Conservation (phyloP, 2,797 vertebrate species). For the Mus caroli region DNA sequence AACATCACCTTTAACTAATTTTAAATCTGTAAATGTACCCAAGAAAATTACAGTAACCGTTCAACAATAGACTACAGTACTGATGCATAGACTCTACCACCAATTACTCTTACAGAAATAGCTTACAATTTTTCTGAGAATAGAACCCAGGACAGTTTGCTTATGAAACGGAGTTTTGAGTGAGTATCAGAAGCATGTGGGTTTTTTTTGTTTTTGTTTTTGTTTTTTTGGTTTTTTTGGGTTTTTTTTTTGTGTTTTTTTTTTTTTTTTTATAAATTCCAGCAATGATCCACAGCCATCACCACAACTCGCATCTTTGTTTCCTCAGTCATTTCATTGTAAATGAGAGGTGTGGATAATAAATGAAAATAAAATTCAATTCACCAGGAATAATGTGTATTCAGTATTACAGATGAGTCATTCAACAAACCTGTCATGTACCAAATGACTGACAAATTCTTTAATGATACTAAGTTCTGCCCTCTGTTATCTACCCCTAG, state of each 20-base stretch:
- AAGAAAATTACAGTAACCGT: background rate
- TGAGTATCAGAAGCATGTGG: background rate
- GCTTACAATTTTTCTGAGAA: background rate
- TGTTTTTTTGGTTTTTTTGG: background rate
- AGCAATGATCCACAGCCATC: background rate
- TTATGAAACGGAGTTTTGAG: background rate
- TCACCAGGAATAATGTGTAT: background rate
- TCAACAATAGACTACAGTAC: background rate
- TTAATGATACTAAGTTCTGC: background rate
- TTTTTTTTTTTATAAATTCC: background rate
- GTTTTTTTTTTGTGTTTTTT: too few species aligned
- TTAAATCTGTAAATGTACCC: background rate
- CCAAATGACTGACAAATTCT: background rate
- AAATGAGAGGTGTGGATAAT: background rate
- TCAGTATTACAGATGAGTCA: background rate
- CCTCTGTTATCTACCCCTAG: background rate
- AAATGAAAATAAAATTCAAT: conserved; percentile 19
- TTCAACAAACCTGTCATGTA: background rate
- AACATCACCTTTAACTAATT: background rate
- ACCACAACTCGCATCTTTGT: background rate
- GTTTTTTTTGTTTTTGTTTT: too few species aligned
- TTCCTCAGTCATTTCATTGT: background rate
- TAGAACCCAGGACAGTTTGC: background rate
- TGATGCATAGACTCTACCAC: background rate
- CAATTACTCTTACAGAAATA: background rate